phyloP scores from a whole-genome alignment of 2,797 vertebrate genomes.

The Acipenser ruthenus region DNA sequence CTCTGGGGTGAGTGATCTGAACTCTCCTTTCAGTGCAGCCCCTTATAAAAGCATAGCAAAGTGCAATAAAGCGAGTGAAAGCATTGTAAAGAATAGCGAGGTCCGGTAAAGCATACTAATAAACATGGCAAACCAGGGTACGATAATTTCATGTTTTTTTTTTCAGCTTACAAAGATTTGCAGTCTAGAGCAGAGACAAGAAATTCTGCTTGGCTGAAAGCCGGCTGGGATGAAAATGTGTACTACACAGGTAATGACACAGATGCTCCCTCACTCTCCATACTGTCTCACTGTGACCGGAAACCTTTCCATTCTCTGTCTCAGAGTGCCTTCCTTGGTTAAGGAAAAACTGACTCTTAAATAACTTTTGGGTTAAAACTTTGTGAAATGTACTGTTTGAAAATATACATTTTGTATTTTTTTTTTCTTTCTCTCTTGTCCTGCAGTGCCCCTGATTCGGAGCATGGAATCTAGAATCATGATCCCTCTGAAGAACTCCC shows the following conservation, averaged over 20 bases:
- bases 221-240: slow-evolving; percentile 84
- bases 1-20: slow-evolving; percentile 76
- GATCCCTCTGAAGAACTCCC: slow-evolving; percentile 92
- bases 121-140: too few species aligned
- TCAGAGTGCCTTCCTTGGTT: not conserved
- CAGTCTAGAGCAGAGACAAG: slow-evolving; percentile 82
- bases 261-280: not conserved
- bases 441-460: slow-evolving; percentile 91
- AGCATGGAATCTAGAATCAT: slow-evolving; percentile 98
- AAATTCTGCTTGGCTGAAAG: slow-evolving; percentile 83
- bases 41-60: not conserved
- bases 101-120: too few species aligned
- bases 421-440: too few species aligned
- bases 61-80: too few species aligned
- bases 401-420: too few species aligned
- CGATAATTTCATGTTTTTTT: too few species aligned
- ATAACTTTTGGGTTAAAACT: not conserved
- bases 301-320: not conserved
- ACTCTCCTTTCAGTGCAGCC: not conserved
- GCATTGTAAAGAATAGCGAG: too few species aligned
- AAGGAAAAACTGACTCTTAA: not conserved
- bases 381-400: slow-evolving; percentile 15
- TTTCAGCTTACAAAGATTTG: slow-evolving; percentile 79
- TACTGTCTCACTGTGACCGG: not conserved
- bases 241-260: slow-evolving; percentile 77